Evolutionary conservation across 1,140 invertebrate genomes (phyloP).

Genomic region (Tetraneura akinire): DNA sequence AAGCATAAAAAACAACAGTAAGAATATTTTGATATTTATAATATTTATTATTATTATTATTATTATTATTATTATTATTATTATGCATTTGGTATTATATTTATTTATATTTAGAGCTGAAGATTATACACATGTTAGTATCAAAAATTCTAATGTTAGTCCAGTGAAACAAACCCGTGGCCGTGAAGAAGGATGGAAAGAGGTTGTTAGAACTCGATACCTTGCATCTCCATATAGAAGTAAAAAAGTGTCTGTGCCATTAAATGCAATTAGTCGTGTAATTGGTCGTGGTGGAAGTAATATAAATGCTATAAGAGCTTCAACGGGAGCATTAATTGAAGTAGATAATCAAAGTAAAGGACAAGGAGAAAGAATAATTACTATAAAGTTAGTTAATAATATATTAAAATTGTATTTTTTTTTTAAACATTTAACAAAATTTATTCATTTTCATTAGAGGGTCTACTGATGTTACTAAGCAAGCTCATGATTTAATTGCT

Average conservation of each 20-base stretch:
- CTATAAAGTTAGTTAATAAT: conserved; percentile 76
- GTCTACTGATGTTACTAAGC: conserved; percentile 84
- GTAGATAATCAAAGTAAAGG: conserved; percentile 96
- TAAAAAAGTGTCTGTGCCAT: conserved; percentile 89
- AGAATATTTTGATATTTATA: not conserved
- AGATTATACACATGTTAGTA: conserved; percentile 16
- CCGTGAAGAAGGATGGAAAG: conserved; percentile 95
- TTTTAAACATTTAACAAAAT: not conserved
- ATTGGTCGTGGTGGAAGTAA: conserved; percentile 95
- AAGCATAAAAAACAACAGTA: conserved; percentile 63
- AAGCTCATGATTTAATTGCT: conserved; percentile 83
- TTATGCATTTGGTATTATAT: no score
- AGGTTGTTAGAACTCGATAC: conserved; percentile 79
- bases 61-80: conserved; percentile 55
- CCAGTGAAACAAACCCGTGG: conserved; percentile 33
- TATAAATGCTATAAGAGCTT: conserved; percentile 93
- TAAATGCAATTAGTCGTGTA: conserved; percentile 91
- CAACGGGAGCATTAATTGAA: conserved; percentile 95
- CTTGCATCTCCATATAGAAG: conserved; percentile 62
- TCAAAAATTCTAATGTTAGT: conserved; percentile 33
- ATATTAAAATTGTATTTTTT: not conserved
- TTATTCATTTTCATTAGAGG: conserved; percentile 65
- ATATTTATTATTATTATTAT: conserved; percentile 51
- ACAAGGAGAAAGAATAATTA: conserved; percentile 89
- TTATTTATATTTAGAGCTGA: conserved; percentile 26